These are phyloP conservation scores for Leptobrachium leishanense DNA, from an alignment of 2,113 vertebrate species.

Conservation along the genomic window DNA sequence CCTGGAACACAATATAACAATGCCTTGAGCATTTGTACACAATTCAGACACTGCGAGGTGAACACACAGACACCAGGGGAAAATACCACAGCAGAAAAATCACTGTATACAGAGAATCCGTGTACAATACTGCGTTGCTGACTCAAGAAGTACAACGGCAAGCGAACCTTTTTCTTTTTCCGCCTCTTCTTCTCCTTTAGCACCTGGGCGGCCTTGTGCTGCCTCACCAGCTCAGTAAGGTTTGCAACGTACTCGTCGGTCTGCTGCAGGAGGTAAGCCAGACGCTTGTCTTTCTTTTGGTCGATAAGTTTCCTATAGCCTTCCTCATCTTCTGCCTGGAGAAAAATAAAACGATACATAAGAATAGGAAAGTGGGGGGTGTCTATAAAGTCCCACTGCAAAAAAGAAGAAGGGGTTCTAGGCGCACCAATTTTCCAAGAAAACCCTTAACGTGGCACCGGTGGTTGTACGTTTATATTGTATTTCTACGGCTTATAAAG, in stretches of 20 bases:
- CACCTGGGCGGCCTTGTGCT: slow-evolving; percentile 92
- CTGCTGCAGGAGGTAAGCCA: slow-evolving; percentile 96
- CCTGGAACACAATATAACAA: slow-evolving; percentile 61
- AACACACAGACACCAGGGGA: no score
- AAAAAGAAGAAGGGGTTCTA: no score
- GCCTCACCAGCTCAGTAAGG: slow-evolving; percentile 91
- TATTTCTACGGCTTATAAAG: no score
- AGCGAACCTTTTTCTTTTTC: slow-evolving; percentile 87
- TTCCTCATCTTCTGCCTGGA: slow-evolving; percentile 92
- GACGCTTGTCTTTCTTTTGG: slow-evolving; percentile 97
- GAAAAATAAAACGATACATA: fast-evolving
- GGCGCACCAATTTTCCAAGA: no score
- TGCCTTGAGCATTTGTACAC: no score
- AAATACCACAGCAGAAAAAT: not conserved
- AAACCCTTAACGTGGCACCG: no score
- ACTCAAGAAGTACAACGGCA: no score
- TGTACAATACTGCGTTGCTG: no score
- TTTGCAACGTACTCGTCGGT: slow-evolving; percentile 96
- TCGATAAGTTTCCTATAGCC: slow-evolving; percentile 96
- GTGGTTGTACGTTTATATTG: no score
- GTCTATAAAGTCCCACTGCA: no score
- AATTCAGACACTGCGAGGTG: no score
- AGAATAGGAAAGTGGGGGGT: no score
- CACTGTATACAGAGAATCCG: not conserved
- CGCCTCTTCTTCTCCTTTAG: slow-evolving; percentile 96